phyloP scores from a whole-genome alignment of 2,113 vertebrate species.

The Columba livia region DNA sequence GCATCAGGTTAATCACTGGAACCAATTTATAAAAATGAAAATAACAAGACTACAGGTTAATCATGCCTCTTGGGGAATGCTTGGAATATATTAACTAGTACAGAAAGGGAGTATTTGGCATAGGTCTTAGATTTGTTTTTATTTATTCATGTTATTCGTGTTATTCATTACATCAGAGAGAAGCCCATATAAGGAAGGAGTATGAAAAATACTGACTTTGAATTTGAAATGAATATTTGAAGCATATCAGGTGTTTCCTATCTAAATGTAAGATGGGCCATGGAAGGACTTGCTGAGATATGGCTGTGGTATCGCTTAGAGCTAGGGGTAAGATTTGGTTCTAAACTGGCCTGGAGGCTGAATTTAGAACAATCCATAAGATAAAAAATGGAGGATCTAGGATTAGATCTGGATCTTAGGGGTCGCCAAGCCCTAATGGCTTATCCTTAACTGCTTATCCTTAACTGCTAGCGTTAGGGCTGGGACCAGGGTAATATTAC shows the following conservation, averaged over 20 bases:
- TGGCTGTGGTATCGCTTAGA: neutral
- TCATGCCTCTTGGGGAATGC: neutral
- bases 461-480: neutral
- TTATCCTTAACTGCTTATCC: neutral
- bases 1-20: neutral
- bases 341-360: neutral
- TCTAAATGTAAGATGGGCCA: neutral
- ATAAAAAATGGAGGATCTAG: neutral
- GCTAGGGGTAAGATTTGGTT: neutral
- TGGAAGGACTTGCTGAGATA: neutral
- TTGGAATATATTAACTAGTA: neutral
- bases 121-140: neutral
- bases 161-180: neutral
- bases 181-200: neutral
- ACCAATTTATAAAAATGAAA: neutral
- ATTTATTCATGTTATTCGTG: neutral
- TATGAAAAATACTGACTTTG: neutral
- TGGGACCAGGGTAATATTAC: neutral
- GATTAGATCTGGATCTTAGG: neutral
- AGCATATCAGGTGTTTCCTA: neutral
- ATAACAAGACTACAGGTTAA: neutral
- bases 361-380: neutral
- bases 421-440: neutral
- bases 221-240: neutral
- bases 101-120: neutral